phyloP scores from a whole-genome alignment of 2,113 vertebrate species.

The Mobula birostris region DNA sequence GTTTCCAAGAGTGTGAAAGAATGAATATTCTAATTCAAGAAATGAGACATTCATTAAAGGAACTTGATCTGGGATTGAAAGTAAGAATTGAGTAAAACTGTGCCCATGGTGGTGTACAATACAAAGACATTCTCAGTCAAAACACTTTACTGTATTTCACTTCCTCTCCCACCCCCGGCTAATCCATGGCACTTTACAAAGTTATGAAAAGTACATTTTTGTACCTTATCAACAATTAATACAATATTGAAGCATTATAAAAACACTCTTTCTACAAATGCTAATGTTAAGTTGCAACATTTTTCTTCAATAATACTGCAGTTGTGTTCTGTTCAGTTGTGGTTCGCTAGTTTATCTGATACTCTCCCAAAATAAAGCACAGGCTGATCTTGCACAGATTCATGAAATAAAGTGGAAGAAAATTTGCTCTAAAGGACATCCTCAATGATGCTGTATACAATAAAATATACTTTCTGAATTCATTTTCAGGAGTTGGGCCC shows the following conservation, averaged over 20 bases:
- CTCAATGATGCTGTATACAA: neutral
- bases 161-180: neutral
- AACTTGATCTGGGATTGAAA: constrained; percentile 65
- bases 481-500: neutral
- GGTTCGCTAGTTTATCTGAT: neutral
- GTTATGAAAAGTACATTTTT: constrained; percentile 3
- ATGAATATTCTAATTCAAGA: constrained; percentile 57
- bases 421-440: neutral
- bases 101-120: neutral
- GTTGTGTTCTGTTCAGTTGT: neutral
- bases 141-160: neutral
- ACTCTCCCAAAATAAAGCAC: neutral
- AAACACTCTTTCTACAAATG: neutral
- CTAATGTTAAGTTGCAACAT: neutral
- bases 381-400: neutral
- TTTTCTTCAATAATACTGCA: neutral
- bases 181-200: neutral
- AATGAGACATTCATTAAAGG: constrained; percentile 59
- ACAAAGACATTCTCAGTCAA: neutral
- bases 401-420: neutral
- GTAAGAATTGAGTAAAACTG: constrained; percentile 41
- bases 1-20: constrained; percentile 69
- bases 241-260: neutral
- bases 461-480: neutral
- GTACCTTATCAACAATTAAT: neutral